Evolutionary conservation across 2,113 vertebrate species (phyloP), one percentile per base, ranked within the genome.

Genomic region (Ptilonorhynchus violaceus): DNA sequence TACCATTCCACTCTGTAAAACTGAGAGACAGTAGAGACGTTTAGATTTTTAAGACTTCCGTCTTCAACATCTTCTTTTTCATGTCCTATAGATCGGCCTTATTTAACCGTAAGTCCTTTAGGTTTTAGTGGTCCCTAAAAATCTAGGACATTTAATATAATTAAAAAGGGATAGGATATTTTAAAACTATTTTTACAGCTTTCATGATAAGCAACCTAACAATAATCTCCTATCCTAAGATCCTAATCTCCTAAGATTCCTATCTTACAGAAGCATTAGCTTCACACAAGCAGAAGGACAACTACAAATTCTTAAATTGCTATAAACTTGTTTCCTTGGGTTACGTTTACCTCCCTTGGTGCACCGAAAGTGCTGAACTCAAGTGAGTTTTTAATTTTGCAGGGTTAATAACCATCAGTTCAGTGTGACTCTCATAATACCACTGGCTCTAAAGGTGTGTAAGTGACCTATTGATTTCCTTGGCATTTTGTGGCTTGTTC

Each of bases 381-480:
- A 47, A 85, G 70, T 69, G 70, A 89, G 70, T 79, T 96, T 96
- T 96, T 94, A 94, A 96, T 91, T 91, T 89, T 93, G 39, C 53
- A 41, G 49, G 28, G 81, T 82, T 94, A 94, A 96, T 93, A 91
- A 92, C 94, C 93, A 89, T 64, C 77, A 94, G 62, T 89, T 93
- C 92, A 69, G 62, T 60, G 66, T 44, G 74, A 56, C 74, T 94
- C 47, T 91, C 64, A 63, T 49, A 92, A 93, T 73, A 91, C 66
- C 0, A 0, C 78, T 78, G 84, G 31, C 58, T 92, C 63, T 52
- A 33, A 89, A 94, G 67, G 75, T 82, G 77, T 55, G 30, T 67
- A 67, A 89, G 73, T 81, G 93, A 96, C 73, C 74, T 96, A 90
- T 97, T 83, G 94, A 95, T 96, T 95, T 95, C 85, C 58, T 83